Evolutionary conservation across 1,140 invertebrate genomes (phyloP).

Genomic region (Drosophila guanche): DNA sequence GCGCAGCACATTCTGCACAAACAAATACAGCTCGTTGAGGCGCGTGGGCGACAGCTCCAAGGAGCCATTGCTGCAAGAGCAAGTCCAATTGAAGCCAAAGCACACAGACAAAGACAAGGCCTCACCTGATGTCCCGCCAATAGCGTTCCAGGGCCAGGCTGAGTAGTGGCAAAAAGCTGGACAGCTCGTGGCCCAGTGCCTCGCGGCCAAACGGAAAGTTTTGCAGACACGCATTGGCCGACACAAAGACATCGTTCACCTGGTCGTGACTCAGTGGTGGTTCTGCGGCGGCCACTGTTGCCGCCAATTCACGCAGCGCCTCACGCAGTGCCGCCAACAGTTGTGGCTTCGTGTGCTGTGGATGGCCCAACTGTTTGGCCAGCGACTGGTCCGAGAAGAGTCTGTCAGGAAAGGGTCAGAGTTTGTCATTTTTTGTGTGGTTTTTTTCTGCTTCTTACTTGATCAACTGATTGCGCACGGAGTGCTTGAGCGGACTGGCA

Average conservation of each 20-base stretch:
- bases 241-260: constrained; percentile 50
- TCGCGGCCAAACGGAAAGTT: constrained; percentile 51
- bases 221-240: constrained; percentile 50
- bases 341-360: constrained; percentile 15
- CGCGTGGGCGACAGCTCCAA: constrained; percentile 52
- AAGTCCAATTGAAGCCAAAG: not conserved
- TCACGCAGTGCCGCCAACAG: constrained; percentile 1
- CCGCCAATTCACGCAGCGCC: constrained; percentile 27
- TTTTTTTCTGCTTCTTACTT: constrained; percentile 24
- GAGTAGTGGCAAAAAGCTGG: constrained; percentile 34
- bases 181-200: constrained; percentile 30
- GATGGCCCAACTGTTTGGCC: not conserved
- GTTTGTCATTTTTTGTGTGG: not conserved
- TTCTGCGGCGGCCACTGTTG: too few species aligned
- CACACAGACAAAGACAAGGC: too few species aligned
- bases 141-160: constrained; percentile 27
- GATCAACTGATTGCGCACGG: constrained; percentile 52
- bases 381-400: constrained; percentile 47
- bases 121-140: constrained; percentile 43
- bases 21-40: constrained; percentile 57
- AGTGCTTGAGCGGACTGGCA: constrained; percentile 51
- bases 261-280: not conserved
- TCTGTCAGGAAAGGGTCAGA: constrained; percentile 8
- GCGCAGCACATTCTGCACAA: constrained; percentile 55
- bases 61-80: not conserved